A percentile compares a stretch with the other conserved stretches of the same genome.
Evolutionary conservation across 2,113 vertebrate species (phyloP).

Genomic region (Sebastes fasciatus): DNA sequence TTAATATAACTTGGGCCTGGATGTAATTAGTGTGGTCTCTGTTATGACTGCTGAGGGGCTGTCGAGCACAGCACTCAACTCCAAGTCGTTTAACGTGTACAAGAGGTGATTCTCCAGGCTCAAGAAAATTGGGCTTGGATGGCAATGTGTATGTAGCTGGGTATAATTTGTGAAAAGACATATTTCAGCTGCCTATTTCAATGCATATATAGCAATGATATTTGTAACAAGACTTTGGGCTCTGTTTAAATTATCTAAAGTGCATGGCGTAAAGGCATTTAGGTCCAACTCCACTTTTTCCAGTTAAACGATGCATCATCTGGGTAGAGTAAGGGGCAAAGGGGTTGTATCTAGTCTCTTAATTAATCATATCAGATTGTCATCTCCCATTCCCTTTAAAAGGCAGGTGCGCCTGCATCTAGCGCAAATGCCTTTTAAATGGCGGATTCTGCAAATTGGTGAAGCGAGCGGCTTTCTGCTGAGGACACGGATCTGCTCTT

Average conservation of each 20-base stretch:
- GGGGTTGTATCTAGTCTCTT: background rate
- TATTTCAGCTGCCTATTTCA: background rate
- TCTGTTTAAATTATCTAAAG: background rate
- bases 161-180: background rate
- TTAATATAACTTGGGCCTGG: conserved; percentile 44
- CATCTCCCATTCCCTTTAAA: too few relatives aligned
- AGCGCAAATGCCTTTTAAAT: background rate
- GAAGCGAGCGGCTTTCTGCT: background rate
- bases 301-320: background rate
- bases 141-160: background rate
- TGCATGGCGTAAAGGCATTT: background rate
- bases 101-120: conserved; percentile 21
- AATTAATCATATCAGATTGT: background rate
- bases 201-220: background rate
- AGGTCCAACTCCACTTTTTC: background rate
- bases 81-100: background rate
- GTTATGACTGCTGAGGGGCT: conserved; percentile 30
- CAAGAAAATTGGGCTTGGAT: conserved; percentile 4
- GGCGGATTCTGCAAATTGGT: background rate
- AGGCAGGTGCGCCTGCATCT: background rate
- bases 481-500: background rate
- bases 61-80: conserved; percentile 26
- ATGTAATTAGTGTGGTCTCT: conserved; percentile 54
- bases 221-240: background rate
- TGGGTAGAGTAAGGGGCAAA: too few relatives aligned